phyloP scores from a whole-genome alignment of 92 coral and sea anemone genomes.

The Ricordea florida region DNA sequence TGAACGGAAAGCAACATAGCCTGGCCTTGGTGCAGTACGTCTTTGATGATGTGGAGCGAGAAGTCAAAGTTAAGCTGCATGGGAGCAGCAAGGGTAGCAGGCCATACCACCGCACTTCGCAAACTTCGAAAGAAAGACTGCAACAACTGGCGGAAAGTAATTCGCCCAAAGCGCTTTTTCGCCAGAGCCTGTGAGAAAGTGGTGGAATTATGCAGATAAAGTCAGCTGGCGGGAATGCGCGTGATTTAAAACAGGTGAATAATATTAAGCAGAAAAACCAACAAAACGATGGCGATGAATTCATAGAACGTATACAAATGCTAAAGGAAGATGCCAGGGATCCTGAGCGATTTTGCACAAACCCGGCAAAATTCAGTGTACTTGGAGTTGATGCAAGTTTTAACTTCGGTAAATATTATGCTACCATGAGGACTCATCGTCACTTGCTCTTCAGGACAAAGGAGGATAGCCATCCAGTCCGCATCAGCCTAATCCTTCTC shows the following conservation, averaged over 20 bases:
- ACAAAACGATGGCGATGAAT: slow-evolving; percentile 13
- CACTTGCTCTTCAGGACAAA: slow-evolving; percentile 46
- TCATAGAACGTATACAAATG: slow-evolving; percentile 25
- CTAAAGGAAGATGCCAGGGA: slow-evolving; percentile 17
- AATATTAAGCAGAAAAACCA: slow-evolving; percentile 8
- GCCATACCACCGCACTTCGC: slow-evolving; percentile 3
- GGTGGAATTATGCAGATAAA: slow-evolving; percentile 4
- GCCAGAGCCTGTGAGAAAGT: slow-evolving; percentile 8
- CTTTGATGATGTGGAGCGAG: slow-evolving; percentile 41
- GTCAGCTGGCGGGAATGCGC: slow-evolving; percentile 9
- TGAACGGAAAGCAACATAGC: neutral
- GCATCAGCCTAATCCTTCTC: slow-evolving; percentile 41
- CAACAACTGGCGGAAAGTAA: neutral
- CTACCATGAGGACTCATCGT: slow-evolving; percentile 33
- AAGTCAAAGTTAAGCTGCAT: slow-evolving; percentile 34
- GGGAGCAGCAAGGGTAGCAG: slow-evolving; percentile 30
- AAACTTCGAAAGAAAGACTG: neutral
- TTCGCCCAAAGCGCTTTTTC: slow-evolving; percentile 17
- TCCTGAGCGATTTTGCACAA: slow-evolving; percentile 24
- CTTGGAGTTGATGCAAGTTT: slow-evolving; percentile 33
- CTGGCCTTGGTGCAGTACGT: slow-evolving; percentile 43
- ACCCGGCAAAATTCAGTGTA: slow-evolving; percentile 36
- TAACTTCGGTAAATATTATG: slow-evolving; percentile 30
- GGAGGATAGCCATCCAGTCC: slow-evolving; percentile 29
- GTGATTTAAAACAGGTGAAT: slow-evolving; percentile 7